Conservation (phyloP, 2,113 vertebrate species). For the Zingel zingel region DNA sequence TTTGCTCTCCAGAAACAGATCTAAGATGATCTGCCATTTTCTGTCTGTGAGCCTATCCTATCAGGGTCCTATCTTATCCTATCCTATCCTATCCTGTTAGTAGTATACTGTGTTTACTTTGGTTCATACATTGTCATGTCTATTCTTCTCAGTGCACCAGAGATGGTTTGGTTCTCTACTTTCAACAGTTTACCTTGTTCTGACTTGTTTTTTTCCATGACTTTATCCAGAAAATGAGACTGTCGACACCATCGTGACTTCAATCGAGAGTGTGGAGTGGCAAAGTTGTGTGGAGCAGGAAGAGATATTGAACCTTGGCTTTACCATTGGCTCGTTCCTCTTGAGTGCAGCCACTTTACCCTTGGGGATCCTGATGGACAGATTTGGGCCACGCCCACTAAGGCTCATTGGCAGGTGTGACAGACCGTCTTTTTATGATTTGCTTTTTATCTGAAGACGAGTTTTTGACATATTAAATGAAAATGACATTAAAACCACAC, state of each 20-base stretch:
- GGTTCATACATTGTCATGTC: neutral
- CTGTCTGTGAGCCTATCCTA: neutral
- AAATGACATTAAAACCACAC: neutral
- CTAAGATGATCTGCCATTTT: no score
- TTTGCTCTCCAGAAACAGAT: neutral
- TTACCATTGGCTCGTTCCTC: constrained; percentile 91
- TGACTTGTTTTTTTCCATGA: neutral
- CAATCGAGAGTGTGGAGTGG: constrained; percentile 44
- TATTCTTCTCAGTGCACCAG: neutral
- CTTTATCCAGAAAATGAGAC: constrained; percentile 63
- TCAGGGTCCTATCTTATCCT: neutral
- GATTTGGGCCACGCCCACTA: constrained; percentile 87
- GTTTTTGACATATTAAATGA: neutral
- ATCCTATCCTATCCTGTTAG: neutral
- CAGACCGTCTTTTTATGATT: neutral
- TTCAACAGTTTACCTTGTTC: neutral
- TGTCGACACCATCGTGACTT: constrained; percentile 48
- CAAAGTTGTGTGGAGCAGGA: constrained; percentile 87
- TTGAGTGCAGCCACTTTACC: constrained; percentile 90
- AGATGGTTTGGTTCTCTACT: neutral
- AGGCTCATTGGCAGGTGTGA: constrained; percentile 89
- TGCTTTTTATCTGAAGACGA: neutral
- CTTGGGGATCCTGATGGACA: constrained; percentile 83
- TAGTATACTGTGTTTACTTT: neutral
- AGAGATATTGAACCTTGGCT: constrained; percentile 89